These are phyloP conservation scores for Mycetomoellerius zeteki DNA, from an alignment of 1,140 invertebrate species.

Conservation along the genomic window DNA sequence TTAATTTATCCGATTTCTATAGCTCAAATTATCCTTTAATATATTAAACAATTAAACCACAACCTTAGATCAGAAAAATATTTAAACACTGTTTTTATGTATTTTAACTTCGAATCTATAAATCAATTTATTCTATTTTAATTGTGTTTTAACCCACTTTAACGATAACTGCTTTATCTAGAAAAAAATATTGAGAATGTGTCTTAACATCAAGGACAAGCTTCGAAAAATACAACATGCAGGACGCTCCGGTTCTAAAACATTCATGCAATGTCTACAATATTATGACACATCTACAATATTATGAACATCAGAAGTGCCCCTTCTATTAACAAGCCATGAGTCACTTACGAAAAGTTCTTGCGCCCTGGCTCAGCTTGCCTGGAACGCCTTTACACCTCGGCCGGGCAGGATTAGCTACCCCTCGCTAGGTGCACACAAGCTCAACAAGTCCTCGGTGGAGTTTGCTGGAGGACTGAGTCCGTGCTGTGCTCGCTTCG, in stretches of 20 bases:
- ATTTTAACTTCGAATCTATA: background rate
- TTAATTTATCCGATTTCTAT: background rate
- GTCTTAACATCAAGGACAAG: background rate
- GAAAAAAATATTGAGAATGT: background rate
- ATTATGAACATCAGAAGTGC: background rate
- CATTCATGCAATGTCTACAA: background rate
- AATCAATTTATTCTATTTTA: constrained; percentile 27
- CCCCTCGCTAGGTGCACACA: constrained; percentile 29
- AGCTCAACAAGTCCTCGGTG: constrained; percentile 82
- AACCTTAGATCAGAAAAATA: background rate
- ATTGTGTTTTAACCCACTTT: background rate
- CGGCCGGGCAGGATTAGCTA: constrained; percentile 39
- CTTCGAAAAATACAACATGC: background rate
- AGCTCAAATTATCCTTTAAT: background rate
- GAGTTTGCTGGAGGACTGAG: constrained; percentile 80
- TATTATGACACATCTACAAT: background rate
- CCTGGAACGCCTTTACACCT: constrained; percentile 20
- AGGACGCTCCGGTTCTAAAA: background rate
- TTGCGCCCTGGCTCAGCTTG: constrained; percentile 9
- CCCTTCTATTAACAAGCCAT: background rate
- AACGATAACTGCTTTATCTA: background rate
- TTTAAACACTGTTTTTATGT: background rate
- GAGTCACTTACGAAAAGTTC: constrained; percentile 53
- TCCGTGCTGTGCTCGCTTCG: constrained; percentile 68
- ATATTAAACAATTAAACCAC: background rate